phyloP scores from a whole-genome alignment of 2,113 vertebrate species.

The Corvus hawaiiensis region DNA sequence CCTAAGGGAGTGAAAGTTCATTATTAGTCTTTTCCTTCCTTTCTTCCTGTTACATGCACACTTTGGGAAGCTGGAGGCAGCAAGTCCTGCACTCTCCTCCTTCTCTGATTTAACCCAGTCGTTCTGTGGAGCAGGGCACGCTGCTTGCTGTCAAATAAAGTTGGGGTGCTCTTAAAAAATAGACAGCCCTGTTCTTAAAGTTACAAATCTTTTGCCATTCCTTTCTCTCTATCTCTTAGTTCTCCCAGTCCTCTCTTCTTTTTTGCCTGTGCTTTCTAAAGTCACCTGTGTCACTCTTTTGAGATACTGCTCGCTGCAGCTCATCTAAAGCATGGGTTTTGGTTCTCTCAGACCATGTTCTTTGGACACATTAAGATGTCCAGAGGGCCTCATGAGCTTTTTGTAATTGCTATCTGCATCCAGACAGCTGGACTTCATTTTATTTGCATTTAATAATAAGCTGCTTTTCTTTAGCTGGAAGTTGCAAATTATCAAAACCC shows the following conservation, averaged over 20 bases:
- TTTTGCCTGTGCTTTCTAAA: background rate
- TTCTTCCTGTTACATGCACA: background rate
- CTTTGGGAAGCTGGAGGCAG: background rate
- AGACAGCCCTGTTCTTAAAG: background rate
- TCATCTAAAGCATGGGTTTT: constrained; percentile 18
- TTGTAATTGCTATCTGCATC: constrained; percentile 69
- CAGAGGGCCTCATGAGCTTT: constrained; percentile 62
- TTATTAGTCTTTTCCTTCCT: background rate
- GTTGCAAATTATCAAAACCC: constrained; percentile 69
- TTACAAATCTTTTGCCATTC: background rate
- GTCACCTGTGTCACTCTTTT: background rate
- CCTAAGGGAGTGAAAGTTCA: background rate
- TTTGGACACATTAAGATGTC: constrained; percentile 61
- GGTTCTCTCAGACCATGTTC: constrained; percentile 31
- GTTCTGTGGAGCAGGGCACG: background rate
- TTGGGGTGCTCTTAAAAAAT: background rate
- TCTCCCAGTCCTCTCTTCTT: background rate
- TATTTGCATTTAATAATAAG: constrained; percentile 77
- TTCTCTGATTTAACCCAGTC: background rate
- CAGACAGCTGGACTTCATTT: constrained; percentile 67
- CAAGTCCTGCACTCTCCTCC: background rate
- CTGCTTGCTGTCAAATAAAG: background rate
- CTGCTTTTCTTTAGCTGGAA: constrained; percentile 67
- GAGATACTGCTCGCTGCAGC: constrained; percentile 24
- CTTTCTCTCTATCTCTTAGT: background rate